phyloP scores from a whole-genome alignment of 2,888 invertebrate species.

The Epinotia nisella region DNA sequence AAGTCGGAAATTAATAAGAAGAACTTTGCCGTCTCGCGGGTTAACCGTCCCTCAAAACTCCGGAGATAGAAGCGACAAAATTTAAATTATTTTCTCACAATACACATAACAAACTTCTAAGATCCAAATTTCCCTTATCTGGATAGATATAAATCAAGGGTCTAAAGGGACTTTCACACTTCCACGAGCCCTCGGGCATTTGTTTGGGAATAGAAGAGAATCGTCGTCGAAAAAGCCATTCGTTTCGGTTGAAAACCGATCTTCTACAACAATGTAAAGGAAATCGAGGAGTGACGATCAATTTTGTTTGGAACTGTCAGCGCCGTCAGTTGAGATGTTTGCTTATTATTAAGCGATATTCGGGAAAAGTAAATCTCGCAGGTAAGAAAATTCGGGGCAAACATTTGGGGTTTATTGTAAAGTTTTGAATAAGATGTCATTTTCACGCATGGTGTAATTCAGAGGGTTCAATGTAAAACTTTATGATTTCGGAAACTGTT shows the following conservation, averaged over 20 bases:
- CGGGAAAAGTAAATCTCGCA: slow-evolving; percentile 24
- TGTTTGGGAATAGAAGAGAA: slow-evolving; percentile 65
- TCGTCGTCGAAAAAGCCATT: slow-evolving; percentile 63
- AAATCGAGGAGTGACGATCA: slow-evolving; percentile 57
- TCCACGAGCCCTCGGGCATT: slow-evolving; percentile 61
- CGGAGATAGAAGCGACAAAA: slow-evolving; percentile 42
- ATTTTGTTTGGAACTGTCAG: slow-evolving; percentile 46
- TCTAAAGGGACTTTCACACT: slow-evolving; percentile 63
- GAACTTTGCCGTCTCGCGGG: slow-evolving; percentile 15
- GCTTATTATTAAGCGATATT: slow-evolving; percentile 39
- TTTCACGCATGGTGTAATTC: slow-evolving; percentile 20
- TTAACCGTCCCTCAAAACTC: slow-evolving; percentile 38
- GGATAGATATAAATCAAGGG: slow-evolving; percentile 65
- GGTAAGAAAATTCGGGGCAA: slow-evolving; percentile 24
- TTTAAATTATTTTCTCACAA: slow-evolving; percentile 57
- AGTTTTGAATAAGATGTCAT: slow-evolving; percentile 36
- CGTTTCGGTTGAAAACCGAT: slow-evolving; percentile 62
- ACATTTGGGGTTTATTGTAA: slow-evolving; percentile 23
- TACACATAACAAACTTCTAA: slow-evolving; percentile 57
- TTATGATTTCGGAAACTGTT: slow-evolving; percentile 2
- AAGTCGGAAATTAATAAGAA: slow-evolving; percentile 36
- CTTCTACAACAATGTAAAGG: slow-evolving; percentile 62
- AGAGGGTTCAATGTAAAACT: slow-evolving; percentile 23
- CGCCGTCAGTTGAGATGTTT: slow-evolving; percentile 37
- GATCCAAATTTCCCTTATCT: slow-evolving; percentile 66